phyloP scores from a whole-genome alignment of 2,888 invertebrate genomes.

The Plebejus argus region DNA sequence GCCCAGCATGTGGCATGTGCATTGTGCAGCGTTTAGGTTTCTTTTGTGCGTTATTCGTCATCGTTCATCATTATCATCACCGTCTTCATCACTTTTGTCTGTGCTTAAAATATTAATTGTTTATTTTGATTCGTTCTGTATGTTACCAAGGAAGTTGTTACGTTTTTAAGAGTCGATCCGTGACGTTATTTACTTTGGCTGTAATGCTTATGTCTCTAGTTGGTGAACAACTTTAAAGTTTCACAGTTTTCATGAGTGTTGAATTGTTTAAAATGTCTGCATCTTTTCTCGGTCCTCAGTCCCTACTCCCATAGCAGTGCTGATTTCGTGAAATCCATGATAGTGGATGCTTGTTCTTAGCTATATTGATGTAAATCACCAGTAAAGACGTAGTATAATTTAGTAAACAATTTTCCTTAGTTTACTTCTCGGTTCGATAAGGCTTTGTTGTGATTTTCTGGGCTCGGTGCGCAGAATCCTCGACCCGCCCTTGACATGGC shows the following conservation, averaged over 20 bases:
- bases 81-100: neutral
- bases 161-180: too few relatives aligned
- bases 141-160: neutral
- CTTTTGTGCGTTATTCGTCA: neutral
- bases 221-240: neutral
- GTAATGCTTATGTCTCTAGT: too few relatives aligned
- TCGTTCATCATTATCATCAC: neutral
- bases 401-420: neutral
- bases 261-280: neutral
- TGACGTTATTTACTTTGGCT: neutral
- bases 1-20: slow-evolving; percentile 8
- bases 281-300: neutral
- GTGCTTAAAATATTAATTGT: too few relatives aligned
- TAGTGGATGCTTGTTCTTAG: neutral
- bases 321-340: neutral
- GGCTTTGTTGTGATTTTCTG: slow-evolving; percentile 1
- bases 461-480: slow-evolving; percentile 70
- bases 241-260: neutral
- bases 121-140: neutral
- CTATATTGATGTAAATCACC: neutral
- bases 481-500: slow-evolving; percentile 72
- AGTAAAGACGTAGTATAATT: neutral
- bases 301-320: neutral
- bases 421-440: slow-evolving; percentile 8
- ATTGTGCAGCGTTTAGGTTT: neutral